phyloP scores from a whole-genome alignment of 2,113 vertebrate species.

The Ictalurus furcatus region DNA sequence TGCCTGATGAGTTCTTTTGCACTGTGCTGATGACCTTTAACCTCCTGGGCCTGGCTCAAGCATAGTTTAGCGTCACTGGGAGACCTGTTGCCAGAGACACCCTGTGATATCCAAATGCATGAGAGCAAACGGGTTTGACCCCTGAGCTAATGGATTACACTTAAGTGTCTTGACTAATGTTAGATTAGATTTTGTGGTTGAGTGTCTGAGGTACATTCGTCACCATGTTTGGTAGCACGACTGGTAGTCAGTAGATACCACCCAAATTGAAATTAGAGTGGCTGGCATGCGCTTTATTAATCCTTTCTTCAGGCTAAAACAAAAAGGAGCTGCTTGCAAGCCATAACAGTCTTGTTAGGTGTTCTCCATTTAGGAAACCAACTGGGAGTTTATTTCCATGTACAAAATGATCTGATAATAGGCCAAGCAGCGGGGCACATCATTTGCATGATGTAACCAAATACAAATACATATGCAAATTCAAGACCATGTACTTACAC shows the following conservation, averaged over 20 bases:
- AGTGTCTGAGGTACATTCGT: background rate
- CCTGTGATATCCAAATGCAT: conserved; percentile 31
- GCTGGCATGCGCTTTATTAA: background rate
- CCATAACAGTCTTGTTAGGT: background rate
- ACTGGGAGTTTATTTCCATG: background rate
- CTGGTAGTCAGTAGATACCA: background rate
- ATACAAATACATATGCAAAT: background rate
- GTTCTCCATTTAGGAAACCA: background rate
- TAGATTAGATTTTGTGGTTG: conserved; percentile 8
- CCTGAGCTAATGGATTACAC: background rate
- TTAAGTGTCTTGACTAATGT: conserved; percentile 13
- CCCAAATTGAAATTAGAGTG: background rate
- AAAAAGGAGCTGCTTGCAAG: background rate
- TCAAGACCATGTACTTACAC: background rate
- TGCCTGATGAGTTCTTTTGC: conserved; percentile 39
- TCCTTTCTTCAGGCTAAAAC: background rate
- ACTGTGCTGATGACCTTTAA: conserved; percentile 66
- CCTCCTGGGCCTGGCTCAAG: conserved; percentile 61
- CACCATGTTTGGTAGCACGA: background rate
- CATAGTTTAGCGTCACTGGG: conserved; percentile 65
- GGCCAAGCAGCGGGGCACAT: background rate
- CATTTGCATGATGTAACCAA: background rate
- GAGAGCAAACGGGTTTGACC: conserved; percentile 31
- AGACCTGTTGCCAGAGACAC: conserved; percentile 60
- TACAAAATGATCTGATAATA: background rate